Evolutionary conservation across 2,888 invertebrate species (phyloP).

Genomic region (Chaetogeoica ovagalla): DNA sequence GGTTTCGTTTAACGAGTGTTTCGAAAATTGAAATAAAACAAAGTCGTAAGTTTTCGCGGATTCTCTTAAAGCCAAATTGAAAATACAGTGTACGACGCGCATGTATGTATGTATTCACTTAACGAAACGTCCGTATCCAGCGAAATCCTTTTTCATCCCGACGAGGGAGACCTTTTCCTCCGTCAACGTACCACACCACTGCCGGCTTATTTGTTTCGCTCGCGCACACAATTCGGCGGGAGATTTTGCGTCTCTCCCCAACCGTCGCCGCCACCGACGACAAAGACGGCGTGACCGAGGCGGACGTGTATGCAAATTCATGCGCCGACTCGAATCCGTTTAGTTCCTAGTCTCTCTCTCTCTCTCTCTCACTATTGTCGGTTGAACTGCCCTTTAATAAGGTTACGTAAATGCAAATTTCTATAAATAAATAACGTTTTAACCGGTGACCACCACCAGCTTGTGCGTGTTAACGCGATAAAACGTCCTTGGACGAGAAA

Average conservation of each 20-base stretch:
- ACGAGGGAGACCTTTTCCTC: conserved; percentile 29
- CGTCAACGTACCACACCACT: not conserved
- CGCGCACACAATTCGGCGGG: conserved; percentile 33
- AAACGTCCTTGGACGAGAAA: conserved; percentile 27
- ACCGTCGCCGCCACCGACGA: too few relatives aligned
- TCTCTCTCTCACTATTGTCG: not conserved
- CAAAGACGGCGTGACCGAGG: too few relatives aligned
- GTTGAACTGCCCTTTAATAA: conserved; percentile 38
- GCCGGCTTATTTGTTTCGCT: conserved; percentile 41
- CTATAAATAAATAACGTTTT: conserved; percentile 47
- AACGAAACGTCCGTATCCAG: conserved; percentile 13
- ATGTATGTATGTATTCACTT: conserved; percentile 13
- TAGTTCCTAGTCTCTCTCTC: conserved; percentile 3
- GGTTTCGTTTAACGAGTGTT: not conserved
- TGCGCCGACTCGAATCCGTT: conserved; percentile 40
- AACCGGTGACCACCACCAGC: conserved; percentile 5
- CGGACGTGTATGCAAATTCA: conserved; percentile 32
- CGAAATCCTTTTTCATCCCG: conserved; percentile 43
- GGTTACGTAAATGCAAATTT: conserved; percentile 41
- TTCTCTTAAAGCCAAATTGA: conserved; percentile 30
- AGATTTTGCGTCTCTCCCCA: not conserved
- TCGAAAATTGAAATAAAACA: not conserved
- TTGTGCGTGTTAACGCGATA: conserved; percentile 39
- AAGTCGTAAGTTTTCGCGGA: conserved; percentile 11
- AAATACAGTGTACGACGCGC: not conserved